Percentiles rank a stretch among this genome's conserved stretches.
These are phyloP conservation scores for Popillia japonica DNA, from an alignment of 1,140 invertebrate species.

Conservation along the genomic window DNA sequence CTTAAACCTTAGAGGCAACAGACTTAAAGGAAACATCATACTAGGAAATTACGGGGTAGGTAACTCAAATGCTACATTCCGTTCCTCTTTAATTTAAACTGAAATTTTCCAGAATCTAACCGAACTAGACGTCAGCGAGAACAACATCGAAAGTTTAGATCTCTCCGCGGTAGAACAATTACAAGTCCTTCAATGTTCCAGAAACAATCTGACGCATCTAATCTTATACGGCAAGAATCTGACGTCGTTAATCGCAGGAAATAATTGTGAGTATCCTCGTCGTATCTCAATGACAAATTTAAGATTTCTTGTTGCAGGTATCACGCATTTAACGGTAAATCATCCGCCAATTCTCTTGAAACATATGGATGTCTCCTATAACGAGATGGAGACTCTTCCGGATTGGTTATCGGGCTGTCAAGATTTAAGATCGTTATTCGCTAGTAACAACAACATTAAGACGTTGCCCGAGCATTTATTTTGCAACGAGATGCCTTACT, in stretches of 20 bases:
- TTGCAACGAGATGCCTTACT: slow-evolving; percentile 72
- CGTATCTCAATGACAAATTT: too few species aligned
- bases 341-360: slow-evolving; percentile 73
- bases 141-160: slow-evolving; percentile 78
- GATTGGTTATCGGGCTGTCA: slow-evolving; percentile 80
- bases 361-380: slow-evolving; percentile 80
- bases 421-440: slow-evolving; percentile 75
- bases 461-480: slow-evolving; percentile 76
- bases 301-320: too few species aligned
- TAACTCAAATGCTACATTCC: neutral
- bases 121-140: slow-evolving; percentile 81
- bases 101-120: slow-evolving; percentile 70
- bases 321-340: slow-evolving; percentile 71
- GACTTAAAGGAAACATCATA: slow-evolving; percentile 82
- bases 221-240: slow-evolving; percentile 73
- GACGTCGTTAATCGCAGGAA: slow-evolving; percentile 74
- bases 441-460: slow-evolving; percentile 76
- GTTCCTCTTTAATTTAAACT: too few species aligned
- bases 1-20: slow-evolving; percentile 77
- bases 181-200: slow-evolving; percentile 75
- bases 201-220: slow-evolving; percentile 73
- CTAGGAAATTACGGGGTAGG: slow-evolving; percentile 81
- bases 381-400: slow-evolving; percentile 76
- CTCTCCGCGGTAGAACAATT: slow-evolving; percentile 74
- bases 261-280: slow-evolving; percentile 76